phyloP scores from a whole-genome alignment of 2,888 invertebrate species.

The Tridacna crocea region DNA sequence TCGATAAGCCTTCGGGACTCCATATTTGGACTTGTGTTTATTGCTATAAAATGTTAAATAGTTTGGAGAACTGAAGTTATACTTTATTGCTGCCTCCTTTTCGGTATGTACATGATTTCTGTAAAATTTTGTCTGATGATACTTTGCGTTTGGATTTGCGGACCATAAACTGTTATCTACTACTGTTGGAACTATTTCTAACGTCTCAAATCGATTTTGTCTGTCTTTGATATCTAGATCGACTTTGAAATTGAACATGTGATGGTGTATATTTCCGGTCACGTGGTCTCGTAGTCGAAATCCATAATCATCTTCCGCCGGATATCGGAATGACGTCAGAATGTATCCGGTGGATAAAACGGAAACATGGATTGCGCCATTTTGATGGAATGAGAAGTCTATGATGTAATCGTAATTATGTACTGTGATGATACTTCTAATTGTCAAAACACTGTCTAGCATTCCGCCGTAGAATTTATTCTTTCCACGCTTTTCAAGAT shows the following conservation, averaged over 20 bases:
- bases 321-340: conserved; percentile 60
- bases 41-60: conserved; percentile 76
- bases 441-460: conserved; percentile 68
- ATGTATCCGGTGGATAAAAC: conserved; percentile 77
- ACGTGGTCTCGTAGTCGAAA: conserved; percentile 69
- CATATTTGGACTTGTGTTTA: conserved; percentile 57
- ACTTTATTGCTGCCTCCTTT: conserved; percentile 72
- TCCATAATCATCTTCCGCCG: conserved; percentile 65
- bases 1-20: conserved; percentile 72
- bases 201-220: conserved; percentile 76
- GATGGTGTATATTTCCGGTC: conserved; percentile 75
- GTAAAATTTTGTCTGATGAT: conserved; percentile 62
- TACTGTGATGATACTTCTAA: conserved; percentile 71
- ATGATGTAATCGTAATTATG: conserved; percentile 79
- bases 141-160: conserved; percentile 36
- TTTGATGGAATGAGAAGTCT: conserved; percentile 79
- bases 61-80: conserved; percentile 74
- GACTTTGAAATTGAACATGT: conserved; percentile 76
- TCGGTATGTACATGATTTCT: conserved; percentile 66
- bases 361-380: conserved; percentile 71
- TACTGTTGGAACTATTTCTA: conserved; percentile 67
- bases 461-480: conserved; percentile 73
- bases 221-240: conserved; percentile 75
- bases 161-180: conserved; percentile 61
- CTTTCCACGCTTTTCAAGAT: conserved; percentile 53